Base-by-base conservation (phyloP, 2,113 vertebrate species). In the Nothobranchius kuhntae region DNA sequence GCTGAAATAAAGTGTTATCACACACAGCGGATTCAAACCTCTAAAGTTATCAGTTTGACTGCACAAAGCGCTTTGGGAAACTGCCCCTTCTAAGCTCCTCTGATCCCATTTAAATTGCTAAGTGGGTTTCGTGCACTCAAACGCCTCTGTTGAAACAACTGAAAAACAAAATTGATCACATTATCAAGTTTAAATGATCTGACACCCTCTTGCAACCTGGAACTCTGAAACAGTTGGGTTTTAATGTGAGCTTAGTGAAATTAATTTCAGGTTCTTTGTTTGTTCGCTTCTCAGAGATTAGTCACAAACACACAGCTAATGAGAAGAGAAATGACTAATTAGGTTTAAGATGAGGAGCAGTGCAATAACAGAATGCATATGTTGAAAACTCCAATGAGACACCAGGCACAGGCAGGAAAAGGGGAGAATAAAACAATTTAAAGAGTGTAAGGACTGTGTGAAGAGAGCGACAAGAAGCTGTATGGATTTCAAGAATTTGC, bases 81-180 rank as follows among this genome's bases (percentile, higher is more conserved):
- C 62, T 78, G 77, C 45, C 67, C 81, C 61, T 51, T 83, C 65
- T 84, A 86, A 85, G 83, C 84, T 59, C 30, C 47, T 85, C 78
- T 91, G 81, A 89, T 89, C 73, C 72, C 53, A 89, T 88, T 83
- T 77, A 88, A 82, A 86, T 86, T 82, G 66, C 75, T 82, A 84
- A 85, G 64, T 75, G 38, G 69, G 50, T 84, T 61, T 81, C 55
- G 66, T 63, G 57, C 63, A n/a, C 14, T 61, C 54, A 70, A 45
- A 53, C 35, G 69, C 59, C 36, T 63, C 66, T 47, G 50, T 47
- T 50, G 17, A 62, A 79, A 73, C 53, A 14, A 53, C 53, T 44
- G 35, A 24, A 54, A 81, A 78, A 68, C 57, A 56, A 71, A 35
- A 61, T 63, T 24, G 12, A 44, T 38, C 44, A 44, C 11, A 9